Base-by-base conservation (phyloP, 2,113 vertebrate species). In the Chitala chitala region DNA sequence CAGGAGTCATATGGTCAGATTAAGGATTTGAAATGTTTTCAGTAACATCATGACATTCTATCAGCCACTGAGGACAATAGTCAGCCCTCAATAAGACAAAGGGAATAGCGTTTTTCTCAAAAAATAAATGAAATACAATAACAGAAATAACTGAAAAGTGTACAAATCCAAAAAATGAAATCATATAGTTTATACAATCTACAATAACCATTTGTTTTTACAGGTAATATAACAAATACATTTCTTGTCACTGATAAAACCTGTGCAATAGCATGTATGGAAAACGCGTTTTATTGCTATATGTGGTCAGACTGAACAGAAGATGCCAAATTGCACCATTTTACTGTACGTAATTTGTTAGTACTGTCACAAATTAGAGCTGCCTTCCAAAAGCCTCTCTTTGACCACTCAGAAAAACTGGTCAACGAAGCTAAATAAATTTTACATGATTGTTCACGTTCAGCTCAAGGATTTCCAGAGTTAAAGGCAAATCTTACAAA, bases 271-370 rank as follows among this genome's bases (percentile, higher is more conserved):
- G 40, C 55, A 29, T 72, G 22, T 72, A 72, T 13, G 40, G 29
- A 72, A 70, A 73, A 73, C 15, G 31, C 17, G 64, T 64, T 73
- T 63, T 73, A 73, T 73, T 73, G 72, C 72, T 73, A 73, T 63
- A 48, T 44, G 36, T 29, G 26, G 31, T 51, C 44, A 51, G 44
- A 51, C 44, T 61, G 33, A 73, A 73, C 29, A 73, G 33, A 33
- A 38, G 2, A 63, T 1, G 10, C 70, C 40, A 10, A 72, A 72
- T 26, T 72, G 38, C 44, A 64, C 72, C 56, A 46, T 29, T 8
- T 73, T 44, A 72, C 69, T 55, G 42, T n/a, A n/a, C n/a, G n/a
- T 48, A 51, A 73, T 73, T 59, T 22, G 58, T 73, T 33, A 63
- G 46, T 53, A 69, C 46, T 36, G 48, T 73, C 64, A 48, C 56